Percentiles rank a stretch among this genome's conserved stretches.
Evolutionary conservation across 2,888 invertebrate species (phyloP).

Genomic region (Drosophila suboccidentalis): DNA sequence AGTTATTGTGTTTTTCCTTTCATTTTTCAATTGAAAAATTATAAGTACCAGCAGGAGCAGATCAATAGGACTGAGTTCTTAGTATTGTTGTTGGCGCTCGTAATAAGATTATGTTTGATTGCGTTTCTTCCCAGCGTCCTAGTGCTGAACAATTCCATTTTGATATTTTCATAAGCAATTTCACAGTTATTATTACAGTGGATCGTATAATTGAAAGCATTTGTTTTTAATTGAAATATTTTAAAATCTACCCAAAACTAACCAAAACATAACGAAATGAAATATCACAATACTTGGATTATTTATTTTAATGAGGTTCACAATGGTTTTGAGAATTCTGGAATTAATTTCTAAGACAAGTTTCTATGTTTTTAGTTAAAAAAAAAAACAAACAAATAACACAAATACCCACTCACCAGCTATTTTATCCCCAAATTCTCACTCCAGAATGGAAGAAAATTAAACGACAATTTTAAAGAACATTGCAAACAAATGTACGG

Average conservation of each 20-base stretch:
- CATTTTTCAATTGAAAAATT: conserved; percentile 46
- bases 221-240: background rate
- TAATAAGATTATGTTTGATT: conserved; percentile 80
- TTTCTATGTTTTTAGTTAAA: background rate
- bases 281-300: background rate
- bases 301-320: background rate
- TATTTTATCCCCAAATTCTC: background rate
- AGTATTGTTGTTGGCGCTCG: conserved; percentile 22
- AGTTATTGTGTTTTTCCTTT: conserved; percentile 36
- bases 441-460: conserved; percentile 15
- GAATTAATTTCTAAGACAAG: background rate
- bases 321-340: background rate
- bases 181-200: conserved; percentile 10
- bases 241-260: background rate
- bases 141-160: conserved; percentile 8
- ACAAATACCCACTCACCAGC: background rate
- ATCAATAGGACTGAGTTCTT: conserved; percentile 8
- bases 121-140: conserved; percentile 50
- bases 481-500: conserved; percentile 56
- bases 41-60: conserved; percentile 31
- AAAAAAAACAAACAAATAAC: background rate
- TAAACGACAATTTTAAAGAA: conserved; percentile 57
- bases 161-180: conserved; percentile 19
- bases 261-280: too few relatives aligned
- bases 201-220: conserved; percentile 3